Evolutionary conservation across 2,797 vertebrate species (phyloP), one percentile per base, ranked within the genome.

Genomic region (Spinus pinus): DNA sequence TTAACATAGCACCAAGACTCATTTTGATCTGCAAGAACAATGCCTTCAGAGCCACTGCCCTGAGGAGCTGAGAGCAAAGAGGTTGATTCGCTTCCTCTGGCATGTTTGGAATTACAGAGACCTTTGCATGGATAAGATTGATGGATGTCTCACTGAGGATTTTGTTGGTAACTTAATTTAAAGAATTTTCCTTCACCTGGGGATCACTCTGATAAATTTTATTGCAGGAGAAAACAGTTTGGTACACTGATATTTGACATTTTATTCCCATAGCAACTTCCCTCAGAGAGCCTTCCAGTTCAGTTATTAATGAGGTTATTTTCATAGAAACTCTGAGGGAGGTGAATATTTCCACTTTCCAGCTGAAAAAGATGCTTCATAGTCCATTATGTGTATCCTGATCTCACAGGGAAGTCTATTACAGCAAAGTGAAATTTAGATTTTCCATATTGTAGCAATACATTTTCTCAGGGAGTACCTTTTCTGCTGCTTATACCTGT

Each of bases 221-320:
- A 69, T 70, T 70, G 47, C 49, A 73, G 73, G 30, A 95, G 33
- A 62, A 93, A 86, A 49, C 14, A 31, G n/a, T 60, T 64, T 47
- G 46, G 70, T 78, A 82, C 77, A 79, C 62, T 86, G 85, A 86
- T 94, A 88, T 86, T 75, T 88, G 88, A 73, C 86, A 77, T 92
- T 95, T 93, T 92, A 92, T 96, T 90, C 92, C 90, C 86, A 70
- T 73, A 75, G 80, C 77, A 88, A 79, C 77, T 90, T 93, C 58
- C 28, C n/a, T 81, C 44, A 42, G 80, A 94, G 57, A 88, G 17
- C 44, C 54, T 86, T 95, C 80, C 73, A 84, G 73, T 66, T 94
- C 88, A 86, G 85, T 86, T 91, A 88, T 90, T 95, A 88, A 95
- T 83, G 85, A 93, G 73, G 58, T 81, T 93, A 83, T 93, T 88